phyloP scores from a whole-genome alignment of 2,888 invertebrate genomes.

The Hermaeophaga mercurialis region DNA sequence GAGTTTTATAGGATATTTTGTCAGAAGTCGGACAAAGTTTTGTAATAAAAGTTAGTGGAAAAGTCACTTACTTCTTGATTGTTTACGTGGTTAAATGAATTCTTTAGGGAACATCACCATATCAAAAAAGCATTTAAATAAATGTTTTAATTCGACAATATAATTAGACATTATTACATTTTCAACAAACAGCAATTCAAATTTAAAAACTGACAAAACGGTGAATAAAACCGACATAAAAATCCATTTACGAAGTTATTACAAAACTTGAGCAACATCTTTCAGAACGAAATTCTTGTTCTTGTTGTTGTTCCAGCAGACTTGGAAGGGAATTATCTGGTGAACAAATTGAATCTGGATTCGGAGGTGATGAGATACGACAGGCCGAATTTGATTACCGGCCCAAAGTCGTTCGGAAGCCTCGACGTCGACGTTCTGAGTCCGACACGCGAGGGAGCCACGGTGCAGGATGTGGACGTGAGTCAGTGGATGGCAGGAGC shows the following conservation, averaged over 20 bases:
- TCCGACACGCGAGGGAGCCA: constrained; percentile 44
- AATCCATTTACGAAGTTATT: background rate
- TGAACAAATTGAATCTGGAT: constrained; percentile 61
- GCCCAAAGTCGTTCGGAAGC: constrained; percentile 55
- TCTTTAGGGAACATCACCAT: too few relatives aligned
- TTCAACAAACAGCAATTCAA: background rate
- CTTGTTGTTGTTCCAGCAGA: constrained; percentile 43
- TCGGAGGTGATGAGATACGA: constrained; percentile 61
- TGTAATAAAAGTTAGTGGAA: constrained; percentile 13
- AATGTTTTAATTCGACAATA: too few relatives aligned
- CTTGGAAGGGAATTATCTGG: constrained; percentile 47
- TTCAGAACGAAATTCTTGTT: background rate
- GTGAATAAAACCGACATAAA: background rate
- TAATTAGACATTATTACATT: too few relatives aligned
- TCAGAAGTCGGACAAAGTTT: constrained; percentile 6
- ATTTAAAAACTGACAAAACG: background rate
- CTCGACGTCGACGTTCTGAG: constrained; percentile 54
- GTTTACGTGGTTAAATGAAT: constrained; percentile 10
- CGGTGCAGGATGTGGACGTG: constrained; percentile 59
- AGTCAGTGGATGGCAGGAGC: constrained; percentile 58
- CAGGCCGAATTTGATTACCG: constrained; percentile 56
- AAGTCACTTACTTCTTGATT: background rate
- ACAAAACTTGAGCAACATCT: constrained; percentile 1
- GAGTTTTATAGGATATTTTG: constrained; percentile 2
- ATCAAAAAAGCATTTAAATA: too few relatives aligned